Evolutionary conservation across 1,140 invertebrate genomes (phyloP).

Genomic region (Orchestia grillus): DNA sequence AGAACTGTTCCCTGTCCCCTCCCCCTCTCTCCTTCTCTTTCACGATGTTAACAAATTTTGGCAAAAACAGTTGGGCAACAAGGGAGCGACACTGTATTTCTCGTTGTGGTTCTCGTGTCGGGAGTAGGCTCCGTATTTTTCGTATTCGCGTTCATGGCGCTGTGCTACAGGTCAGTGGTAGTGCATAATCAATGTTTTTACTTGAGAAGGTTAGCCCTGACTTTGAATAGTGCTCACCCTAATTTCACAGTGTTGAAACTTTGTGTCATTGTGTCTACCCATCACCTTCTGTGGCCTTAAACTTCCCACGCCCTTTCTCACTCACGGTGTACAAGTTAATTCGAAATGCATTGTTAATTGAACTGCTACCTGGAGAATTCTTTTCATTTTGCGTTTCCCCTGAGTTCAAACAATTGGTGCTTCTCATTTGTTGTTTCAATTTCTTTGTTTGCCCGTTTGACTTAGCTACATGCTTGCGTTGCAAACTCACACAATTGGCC

Average conservation of each 20-base stretch:
- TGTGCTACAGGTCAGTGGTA: constrained; percentile 99
- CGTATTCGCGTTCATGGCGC: constrained; percentile 96
- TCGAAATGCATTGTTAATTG: background rate
- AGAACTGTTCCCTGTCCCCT: background rate
- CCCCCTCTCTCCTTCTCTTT: background rate
- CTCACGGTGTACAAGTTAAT: constrained; percentile 1
- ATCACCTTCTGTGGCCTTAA: constrained; percentile 21
- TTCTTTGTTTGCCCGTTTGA: background rate
- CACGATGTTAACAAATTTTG: background rate
- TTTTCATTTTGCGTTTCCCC: background rate
- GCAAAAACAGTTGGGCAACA: constrained; percentile 64
- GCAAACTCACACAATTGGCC: background rate
- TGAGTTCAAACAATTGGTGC: background rate
- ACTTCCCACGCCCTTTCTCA: background rate
- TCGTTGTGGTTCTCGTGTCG: constrained; percentile 97
- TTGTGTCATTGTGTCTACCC: background rate
- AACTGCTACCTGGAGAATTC: background rate
- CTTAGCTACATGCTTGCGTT: background rate
- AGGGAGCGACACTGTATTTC: constrained; percentile 79
- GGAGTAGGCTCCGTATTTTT: constrained; percentile 98
- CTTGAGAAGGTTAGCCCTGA: constrained; percentile 21
- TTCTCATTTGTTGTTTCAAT: too few relatives aligned
- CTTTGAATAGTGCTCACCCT: constrained; percentile 4
- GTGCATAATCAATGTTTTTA: constrained; percentile 77
- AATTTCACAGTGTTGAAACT: constrained; percentile 22